phyloP scores from a whole-genome alignment of 2,888 invertebrate genomes.

The Leucania comma region DNA sequence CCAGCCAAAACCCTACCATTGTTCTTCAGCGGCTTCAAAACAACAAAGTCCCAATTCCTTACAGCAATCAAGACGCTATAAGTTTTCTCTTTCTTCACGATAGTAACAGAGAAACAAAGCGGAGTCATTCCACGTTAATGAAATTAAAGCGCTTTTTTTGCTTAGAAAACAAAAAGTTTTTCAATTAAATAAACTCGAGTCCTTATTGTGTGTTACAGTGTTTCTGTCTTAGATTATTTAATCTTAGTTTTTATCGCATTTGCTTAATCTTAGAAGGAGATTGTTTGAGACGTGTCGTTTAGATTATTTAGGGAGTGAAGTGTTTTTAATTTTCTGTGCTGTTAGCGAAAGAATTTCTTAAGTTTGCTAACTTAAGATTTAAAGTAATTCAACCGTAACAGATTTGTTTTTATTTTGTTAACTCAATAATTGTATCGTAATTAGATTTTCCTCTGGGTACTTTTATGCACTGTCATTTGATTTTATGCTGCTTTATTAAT shows the following conservation, averaged over 20 bases:
- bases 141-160: constrained; percentile 76
- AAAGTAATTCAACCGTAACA: not conserved
- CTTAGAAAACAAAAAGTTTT: constrained; percentile 75
- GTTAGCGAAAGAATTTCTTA: not conserved
- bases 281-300: constrained; percentile 19
- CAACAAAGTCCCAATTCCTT: constrained; percentile 43
- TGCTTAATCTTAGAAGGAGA: constrained; percentile 35
- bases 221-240: constrained; percentile 53
- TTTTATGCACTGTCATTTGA: too few species aligned
- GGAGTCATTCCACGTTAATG: constrained; percentile 76
- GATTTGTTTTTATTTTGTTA: not conserved
- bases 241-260: constrained; percentile 56
- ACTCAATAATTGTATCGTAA: too few species aligned
- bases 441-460: too few species aligned
- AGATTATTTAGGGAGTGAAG: constrained; percentile 15
- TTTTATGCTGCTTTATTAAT: too few species aligned
- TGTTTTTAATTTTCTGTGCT: constrained; percentile 2
- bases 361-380: not conserved
- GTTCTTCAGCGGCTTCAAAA: constrained; percentile 23
- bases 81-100: constrained; percentile 62
- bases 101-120: constrained; percentile 67
- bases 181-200: constrained; percentile 77
- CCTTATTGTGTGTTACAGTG: constrained; percentile 64
- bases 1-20: not conserved
- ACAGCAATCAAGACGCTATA: constrained; percentile 60